These are phyloP conservation scores for Etheostoma nigrum DNA, from an alignment of 2,797 vertebrate species.

Conservation along the genomic window DNA sequence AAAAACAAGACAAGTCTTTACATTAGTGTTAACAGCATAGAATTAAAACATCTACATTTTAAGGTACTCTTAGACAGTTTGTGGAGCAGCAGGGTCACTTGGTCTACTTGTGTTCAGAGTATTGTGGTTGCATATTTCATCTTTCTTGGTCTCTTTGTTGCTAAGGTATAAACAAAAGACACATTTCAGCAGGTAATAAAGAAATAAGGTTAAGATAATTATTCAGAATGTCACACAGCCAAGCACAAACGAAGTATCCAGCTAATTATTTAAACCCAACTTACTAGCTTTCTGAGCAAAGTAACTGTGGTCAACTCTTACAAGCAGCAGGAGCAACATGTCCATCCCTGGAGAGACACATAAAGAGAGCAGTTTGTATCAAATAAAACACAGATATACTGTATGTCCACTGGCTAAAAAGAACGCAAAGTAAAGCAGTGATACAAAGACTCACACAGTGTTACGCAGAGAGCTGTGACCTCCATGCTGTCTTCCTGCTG, in stretches of 20 bases:
- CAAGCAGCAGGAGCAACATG: background rate
- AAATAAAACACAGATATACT: background rate
- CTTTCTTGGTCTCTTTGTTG: background rate
- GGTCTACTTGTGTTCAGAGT: too few relatives aligned
- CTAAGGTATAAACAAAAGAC: background rate
- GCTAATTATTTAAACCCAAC: background rate
- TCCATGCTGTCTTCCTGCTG: constrained; percentile 12
- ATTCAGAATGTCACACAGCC: background rate
- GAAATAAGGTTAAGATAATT: background rate
- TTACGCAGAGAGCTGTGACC: constrained; percentile 7
- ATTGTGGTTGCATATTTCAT: too few relatives aligned
- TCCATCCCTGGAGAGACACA: constrained; percentile 8
- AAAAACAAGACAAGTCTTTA: too few relatives aligned
- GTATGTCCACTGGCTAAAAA: too few relatives aligned
- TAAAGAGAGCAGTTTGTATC: background rate
- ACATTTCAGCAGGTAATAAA: background rate
- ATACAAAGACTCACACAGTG: background rate
- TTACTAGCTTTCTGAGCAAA: background rate
- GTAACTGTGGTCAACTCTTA: too few relatives aligned
- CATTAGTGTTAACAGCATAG: too few relatives aligned
- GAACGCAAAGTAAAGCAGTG: too few relatives aligned
- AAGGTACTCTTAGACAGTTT: too few relatives aligned
- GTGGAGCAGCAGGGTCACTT: background rate
- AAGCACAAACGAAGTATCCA: too few relatives aligned
- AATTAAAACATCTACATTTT: too few relatives aligned